A percentile compares a stretch with the other conserved stretches of the same genome.
These are phyloP conservation scores for Dryocosmus kuriphilus DNA, from an alignment of 2,888 invertebrate species.

Conservation along the genomic window DNA sequence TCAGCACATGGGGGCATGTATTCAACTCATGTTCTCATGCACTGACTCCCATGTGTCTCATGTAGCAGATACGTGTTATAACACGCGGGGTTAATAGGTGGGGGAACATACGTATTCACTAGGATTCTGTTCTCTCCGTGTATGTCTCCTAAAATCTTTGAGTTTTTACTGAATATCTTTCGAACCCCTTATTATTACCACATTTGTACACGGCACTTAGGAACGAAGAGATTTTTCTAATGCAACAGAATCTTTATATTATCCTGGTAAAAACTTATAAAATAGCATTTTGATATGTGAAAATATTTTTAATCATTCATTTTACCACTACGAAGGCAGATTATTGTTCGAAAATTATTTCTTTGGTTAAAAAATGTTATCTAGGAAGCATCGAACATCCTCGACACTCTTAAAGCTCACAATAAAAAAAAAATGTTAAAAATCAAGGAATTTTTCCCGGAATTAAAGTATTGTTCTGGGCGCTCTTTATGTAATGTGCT, in stretches of 20 bases:
- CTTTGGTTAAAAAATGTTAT: neutral
- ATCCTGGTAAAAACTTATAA: neutral
- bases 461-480: constrained; percentile 11
- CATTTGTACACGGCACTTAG: neutral
- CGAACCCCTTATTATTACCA: neutral
- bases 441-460: neutral
- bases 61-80: too few species aligned
- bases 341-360: neutral
- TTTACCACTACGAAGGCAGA: neutral
- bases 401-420: neutral
- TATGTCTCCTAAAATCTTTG: neutral
- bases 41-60: too few species aligned
- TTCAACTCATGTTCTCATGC: too few species aligned
- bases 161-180: neutral
- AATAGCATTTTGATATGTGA: neutral
- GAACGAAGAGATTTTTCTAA: neutral
- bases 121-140: too few species aligned
- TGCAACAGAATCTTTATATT: neutral
- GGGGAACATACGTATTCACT: too few species aligned
- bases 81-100: too few species aligned
- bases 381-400: neutral
- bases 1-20: too few species aligned
- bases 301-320: neutral
- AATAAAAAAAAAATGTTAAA: neutral
- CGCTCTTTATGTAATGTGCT: neutral